phyloP scores from a whole-genome alignment of 2,113 vertebrate species.

The Chitala chitala region DNA sequence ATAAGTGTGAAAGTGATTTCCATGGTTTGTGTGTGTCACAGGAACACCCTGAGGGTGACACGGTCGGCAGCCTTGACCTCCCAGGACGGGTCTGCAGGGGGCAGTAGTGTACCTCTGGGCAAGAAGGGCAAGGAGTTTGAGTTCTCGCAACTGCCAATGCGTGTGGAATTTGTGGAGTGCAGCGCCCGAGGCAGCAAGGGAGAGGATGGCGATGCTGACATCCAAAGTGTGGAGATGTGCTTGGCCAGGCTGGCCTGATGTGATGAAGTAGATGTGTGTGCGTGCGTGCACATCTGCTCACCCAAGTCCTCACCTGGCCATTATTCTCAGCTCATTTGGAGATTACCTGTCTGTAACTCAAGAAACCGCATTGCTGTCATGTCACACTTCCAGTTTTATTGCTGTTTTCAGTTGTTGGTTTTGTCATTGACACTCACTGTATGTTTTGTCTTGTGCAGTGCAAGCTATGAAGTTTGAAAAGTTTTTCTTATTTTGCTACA shows the following conservation, averaged over 20 bases:
- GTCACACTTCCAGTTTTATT: not conserved
- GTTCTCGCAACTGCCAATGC: slow-evolving; percentile 83
- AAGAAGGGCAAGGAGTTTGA: slow-evolving; percentile 93
- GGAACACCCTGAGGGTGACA: slow-evolving; percentile 87
- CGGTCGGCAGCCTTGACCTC: slow-evolving; percentile 82
- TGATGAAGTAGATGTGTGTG: not conserved
- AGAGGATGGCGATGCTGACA: slow-evolving; percentile 65
- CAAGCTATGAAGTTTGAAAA: too few species aligned
- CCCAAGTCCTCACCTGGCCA: too few species aligned
- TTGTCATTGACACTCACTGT: too few species aligned
- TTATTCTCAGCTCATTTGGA: too few species aligned
- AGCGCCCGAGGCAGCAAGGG: slow-evolving; percentile 76
- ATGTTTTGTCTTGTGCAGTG: too few species aligned
- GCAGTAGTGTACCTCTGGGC: slow-evolving; percentile 68
- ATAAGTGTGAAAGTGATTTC: not conserved
- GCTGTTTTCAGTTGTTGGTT: too few species aligned
- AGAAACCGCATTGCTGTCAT: not conserved
- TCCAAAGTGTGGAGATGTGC: slow-evolving; percentile 74
- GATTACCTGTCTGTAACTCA: too few species aligned
- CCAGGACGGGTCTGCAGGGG: slow-evolving; percentile 71
- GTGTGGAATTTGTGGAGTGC: slow-evolving; percentile 90
- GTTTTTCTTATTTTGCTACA: too few species aligned
- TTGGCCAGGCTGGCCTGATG: slow-evolving; percentile 73
- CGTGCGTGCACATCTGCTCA: not conserved
- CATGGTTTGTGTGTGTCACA: slow-evolving; percentile 36